A percentile compares a stretch with the other conserved stretches of the same genome.
These are phyloP conservation scores for Styela plicata DNA, from an alignment of 23 tunicate genomes.

Conservation along the genomic window DNA sequence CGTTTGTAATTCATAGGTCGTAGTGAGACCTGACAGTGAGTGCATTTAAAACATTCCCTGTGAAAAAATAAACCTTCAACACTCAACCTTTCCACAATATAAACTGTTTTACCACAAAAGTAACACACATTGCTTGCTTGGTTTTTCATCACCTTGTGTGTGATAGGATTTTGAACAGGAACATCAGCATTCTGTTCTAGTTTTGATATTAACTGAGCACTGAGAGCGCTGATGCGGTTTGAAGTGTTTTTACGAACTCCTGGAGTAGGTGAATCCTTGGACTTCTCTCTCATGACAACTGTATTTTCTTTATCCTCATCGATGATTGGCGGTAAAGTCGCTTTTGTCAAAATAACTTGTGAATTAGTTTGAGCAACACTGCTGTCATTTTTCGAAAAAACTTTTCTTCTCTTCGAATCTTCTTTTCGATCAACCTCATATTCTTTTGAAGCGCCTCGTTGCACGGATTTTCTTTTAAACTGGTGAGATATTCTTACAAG, in stretches of 20 bases:
- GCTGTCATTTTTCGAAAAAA: background rate
- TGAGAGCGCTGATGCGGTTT: constrained; percentile 71
- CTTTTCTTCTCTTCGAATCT: background rate
- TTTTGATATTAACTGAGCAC: constrained; percentile 73
- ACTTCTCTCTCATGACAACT: constrained; percentile 23
- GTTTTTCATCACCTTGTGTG: constrained; percentile 15
- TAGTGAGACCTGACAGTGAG: constrained; percentile 56
- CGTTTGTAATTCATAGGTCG: constrained; percentile 48
- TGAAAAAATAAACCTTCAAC: constrained; percentile 89
- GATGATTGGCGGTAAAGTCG: background rate
- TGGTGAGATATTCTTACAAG: constrained; percentile 41
- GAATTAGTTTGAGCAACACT: background rate
- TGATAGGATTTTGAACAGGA: background rate
- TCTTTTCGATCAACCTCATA: constrained; percentile 3
- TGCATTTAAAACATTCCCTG: constrained; percentile 88
- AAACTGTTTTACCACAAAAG: constrained; percentile 72
- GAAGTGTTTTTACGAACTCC: constrained; percentile 53
- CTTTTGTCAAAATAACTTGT: constrained; percentile 21
- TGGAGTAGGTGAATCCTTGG: background rate
- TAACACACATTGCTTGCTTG: constrained; percentile 57
- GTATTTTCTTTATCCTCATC: constrained; percentile 13
- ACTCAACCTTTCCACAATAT: constrained; percentile 74
- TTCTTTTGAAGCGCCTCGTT: background rate
- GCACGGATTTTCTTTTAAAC: constrained; percentile 39
- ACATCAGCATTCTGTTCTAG: constrained; percentile 62